Conservation (phyloP, 2,888 invertebrate genomes). For the Rotaria magnacalcarata region DNA sequence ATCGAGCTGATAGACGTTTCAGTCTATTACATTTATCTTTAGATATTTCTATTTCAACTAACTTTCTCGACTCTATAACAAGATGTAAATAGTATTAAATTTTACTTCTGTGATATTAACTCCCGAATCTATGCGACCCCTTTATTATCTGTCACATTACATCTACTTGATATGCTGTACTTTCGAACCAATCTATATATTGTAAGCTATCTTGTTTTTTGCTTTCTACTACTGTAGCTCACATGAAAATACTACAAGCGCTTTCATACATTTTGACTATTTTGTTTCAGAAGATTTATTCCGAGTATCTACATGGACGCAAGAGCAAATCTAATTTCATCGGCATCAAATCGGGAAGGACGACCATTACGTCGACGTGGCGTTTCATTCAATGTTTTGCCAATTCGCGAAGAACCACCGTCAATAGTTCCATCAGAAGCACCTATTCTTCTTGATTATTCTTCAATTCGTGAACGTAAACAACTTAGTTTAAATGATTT, state of each 20-base stretch:
- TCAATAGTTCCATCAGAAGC: not conserved
- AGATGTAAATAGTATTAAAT: too few species aligned
- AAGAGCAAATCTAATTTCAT: not conserved
- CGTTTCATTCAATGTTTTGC: not conserved
- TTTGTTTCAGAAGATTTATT: too few species aligned
- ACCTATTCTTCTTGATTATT: conserved; percentile 8
- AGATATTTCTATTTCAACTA: too few species aligned
- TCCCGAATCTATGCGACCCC: not conserved
- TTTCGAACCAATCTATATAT: not conserved
- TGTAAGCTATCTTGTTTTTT: not conserved
- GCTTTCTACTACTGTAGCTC: not conserved
- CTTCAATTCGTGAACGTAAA: conserved; percentile 4
- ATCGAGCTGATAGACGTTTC: too few species aligned
- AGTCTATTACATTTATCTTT: too few species aligned
- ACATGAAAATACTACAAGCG: not conserved
- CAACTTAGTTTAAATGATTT: not conserved
- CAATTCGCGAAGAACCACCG: not conserved
- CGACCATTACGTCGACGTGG: conserved; percentile 20
- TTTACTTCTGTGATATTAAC: too few species aligned
- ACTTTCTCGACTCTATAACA: too few species aligned
- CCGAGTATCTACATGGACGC: not conserved
- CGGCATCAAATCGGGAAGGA: not conserved
- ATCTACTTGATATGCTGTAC: not conserved
- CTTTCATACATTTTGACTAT: too few species aligned
- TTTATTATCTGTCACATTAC: not conserved